Base-by-base conservation (phyloP, 2,888 invertebrate species). In the Nomada flava region DNA sequence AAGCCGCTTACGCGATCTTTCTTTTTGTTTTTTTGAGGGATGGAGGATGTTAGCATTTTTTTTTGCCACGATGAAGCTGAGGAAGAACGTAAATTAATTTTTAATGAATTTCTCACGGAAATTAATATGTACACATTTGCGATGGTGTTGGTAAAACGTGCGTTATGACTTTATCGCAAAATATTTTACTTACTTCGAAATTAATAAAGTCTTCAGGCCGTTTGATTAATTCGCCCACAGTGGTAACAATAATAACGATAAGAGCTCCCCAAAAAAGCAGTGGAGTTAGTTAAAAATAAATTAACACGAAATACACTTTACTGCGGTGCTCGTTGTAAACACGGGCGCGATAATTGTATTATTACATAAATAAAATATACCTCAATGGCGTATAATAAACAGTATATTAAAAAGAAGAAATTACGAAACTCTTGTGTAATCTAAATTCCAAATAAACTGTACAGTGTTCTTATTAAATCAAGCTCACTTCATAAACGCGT, bases 171-270 rank as follows among this genome's bases (percentile, higher is more conserved):
- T 60, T 60, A 60, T 70, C 65, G 23, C 15, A 47, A 23, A 1
- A 52, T 44, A n/a, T 59, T 65, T 50, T 63, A 65, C 26, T 29
- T 20, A 23, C 13, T 53, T 29, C 26, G 36, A 70, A 65, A 55
- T 69, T 63, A 69, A 60, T 11, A 5, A 64, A 55, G 50, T 68
- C 50, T 42, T 36, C 36, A 7, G 36, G 53, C 55, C 15, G 36
- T 44, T 15, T 42, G 69, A 76, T 69, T 79, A 79, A 68, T 26
- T 4, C 44, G 23, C 23, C 13, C 50, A 11, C 11, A 29, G 69
- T 52, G 36, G 36, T 36, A 36, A 76, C 29, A 59, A 67, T 62
- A 60, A 13, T 64, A 29, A 59, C 2, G 79, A 57, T 68, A 71
- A 67, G 20, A 23, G 29, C 4, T n/a, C 15, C 20, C n/a, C 18